phyloP scores from a whole-genome alignment of 2,888 invertebrate species.

The Heliconius ethilla region DNA sequence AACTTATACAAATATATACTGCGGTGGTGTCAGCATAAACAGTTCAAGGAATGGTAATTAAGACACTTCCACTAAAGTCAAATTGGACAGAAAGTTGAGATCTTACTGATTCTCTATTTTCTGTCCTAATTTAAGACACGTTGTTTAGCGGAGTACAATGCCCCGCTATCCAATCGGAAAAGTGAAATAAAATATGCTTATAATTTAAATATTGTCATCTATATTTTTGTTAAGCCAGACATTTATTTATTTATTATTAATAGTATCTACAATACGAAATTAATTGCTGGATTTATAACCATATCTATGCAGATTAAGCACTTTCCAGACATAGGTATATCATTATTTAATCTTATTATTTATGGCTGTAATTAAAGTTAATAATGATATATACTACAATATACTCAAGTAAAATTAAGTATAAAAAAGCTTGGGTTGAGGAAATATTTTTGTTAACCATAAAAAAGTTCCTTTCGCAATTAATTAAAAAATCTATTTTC shows the following conservation, averaged over 20 bases:
- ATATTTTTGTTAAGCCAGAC: not conserved
- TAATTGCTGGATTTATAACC: constrained; percentile 4
- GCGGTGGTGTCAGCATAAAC: no score
- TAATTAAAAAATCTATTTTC: no score
- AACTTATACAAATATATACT: no score
- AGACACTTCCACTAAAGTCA: no score
- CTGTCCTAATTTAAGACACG: no score
- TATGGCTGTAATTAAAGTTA: not conserved
- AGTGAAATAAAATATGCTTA: not conserved
- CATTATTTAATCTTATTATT: not conserved
- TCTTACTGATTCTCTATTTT: no score
- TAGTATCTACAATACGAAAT: not conserved
- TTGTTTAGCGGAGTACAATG: no score
- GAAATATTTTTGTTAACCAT: no score
- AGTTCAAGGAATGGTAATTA: no score
- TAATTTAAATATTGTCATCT: not conserved
- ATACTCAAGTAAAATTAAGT: not conserved
- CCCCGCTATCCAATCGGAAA: no score
- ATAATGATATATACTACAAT: not conserved
- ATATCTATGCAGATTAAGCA: not conserved
- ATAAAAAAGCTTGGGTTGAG: not conserved
- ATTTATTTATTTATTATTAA: constrained; percentile 2
- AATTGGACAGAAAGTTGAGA: no score
- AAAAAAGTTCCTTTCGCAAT: no score
- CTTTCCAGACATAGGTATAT: not conserved